A percentile compares a stretch with the other conserved stretches of the same genome.
phyloP scores from a whole-genome alignment of 1,140 invertebrate species.

The Forficula auricularia region DNA sequence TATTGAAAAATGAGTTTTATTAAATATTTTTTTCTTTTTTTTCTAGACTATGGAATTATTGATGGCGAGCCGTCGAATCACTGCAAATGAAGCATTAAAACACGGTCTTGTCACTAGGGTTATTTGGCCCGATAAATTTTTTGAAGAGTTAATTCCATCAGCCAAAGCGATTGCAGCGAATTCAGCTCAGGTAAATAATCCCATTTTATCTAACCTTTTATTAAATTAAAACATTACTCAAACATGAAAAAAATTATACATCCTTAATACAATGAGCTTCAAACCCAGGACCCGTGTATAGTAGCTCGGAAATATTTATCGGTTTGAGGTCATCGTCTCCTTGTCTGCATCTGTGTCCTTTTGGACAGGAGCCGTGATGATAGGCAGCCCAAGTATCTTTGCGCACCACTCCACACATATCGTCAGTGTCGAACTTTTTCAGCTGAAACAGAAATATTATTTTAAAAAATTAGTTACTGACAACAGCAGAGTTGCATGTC shows the following conservation, averaged over 20 bases:
- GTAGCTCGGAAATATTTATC: conserved; percentile 31
- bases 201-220: too few relatives aligned
- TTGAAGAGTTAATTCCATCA: conserved; percentile 43
- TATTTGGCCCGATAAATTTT: conserved; percentile 49
- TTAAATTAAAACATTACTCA: too few relatives aligned
- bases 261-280: too few relatives aligned
- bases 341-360: conserved; percentile 36
- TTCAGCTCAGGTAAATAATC: conserved; percentile 37
- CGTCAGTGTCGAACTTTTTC: conserved; percentile 24
- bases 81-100: conserved; percentile 46
- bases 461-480: too few relatives aligned
- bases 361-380: conserved; percentile 40
- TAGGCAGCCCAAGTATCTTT: conserved; percentile 37
- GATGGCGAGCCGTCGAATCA: conserved; percentile 45
- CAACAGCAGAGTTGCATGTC: too few relatives aligned
- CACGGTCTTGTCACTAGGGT: conserved; percentile 51
- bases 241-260: too few relatives aligned
- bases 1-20: too few relatives aligned
- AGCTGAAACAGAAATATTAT: conserved; percentile 23
- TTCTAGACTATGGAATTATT: conserved; percentile 45
- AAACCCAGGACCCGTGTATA: conserved; percentile 32
- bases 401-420: conserved; percentile 31
- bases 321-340: conserved; percentile 23
- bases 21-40: too few relatives aligned
- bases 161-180: conserved; percentile 41